Evolutionary conservation across 2,888 invertebrate species (phyloP).

Genomic region (Volucella bombylans): DNA sequence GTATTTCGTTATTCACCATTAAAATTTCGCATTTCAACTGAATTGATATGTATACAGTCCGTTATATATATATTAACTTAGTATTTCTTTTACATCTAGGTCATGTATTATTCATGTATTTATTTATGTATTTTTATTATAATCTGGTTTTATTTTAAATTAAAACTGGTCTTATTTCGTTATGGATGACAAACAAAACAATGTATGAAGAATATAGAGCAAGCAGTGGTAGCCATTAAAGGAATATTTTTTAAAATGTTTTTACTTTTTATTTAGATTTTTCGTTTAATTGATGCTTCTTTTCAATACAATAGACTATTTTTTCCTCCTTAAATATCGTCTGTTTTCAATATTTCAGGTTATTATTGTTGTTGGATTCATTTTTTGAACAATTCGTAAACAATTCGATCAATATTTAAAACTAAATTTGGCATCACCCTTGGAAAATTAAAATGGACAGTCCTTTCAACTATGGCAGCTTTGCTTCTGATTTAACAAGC

Average conservation of each 20-base stretch:
- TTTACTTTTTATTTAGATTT: not conserved
- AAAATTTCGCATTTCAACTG: slow-evolving; percentile 69
- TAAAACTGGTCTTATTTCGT: slow-evolving; percentile 12
- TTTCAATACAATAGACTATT: slow-evolving; percentile 40
- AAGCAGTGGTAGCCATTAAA: slow-evolving; percentile 40
- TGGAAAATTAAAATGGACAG: not conserved
- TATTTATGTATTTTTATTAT: slow-evolving; percentile 20
- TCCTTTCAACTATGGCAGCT: not conserved
- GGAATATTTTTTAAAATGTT: slow-evolving; percentile 5
- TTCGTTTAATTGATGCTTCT: slow-evolving; percentile 33
- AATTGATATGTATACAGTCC: slow-evolving; percentile 79
- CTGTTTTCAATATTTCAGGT: not conserved
- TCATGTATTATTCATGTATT: slow-evolving; percentile 23
- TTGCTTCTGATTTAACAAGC: not conserved
- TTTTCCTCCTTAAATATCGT: slow-evolving; percentile 10
- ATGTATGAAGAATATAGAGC: slow-evolving; percentile 33
- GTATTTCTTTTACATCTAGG: slow-evolving; percentile 21
- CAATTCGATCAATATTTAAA: not conserved
- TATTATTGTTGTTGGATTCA: not conserved
- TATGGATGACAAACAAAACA: not conserved
- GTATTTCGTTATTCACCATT: slow-evolving; percentile 39
- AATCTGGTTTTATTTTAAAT: slow-evolving; percentile 19
- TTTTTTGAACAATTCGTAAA: not conserved
- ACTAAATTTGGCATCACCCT: not conserved
- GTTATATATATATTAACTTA: slow-evolving; percentile 48